phyloP scores from a whole-genome alignment of 1,140 invertebrate species.

The Apolygus lucorum region DNA sequence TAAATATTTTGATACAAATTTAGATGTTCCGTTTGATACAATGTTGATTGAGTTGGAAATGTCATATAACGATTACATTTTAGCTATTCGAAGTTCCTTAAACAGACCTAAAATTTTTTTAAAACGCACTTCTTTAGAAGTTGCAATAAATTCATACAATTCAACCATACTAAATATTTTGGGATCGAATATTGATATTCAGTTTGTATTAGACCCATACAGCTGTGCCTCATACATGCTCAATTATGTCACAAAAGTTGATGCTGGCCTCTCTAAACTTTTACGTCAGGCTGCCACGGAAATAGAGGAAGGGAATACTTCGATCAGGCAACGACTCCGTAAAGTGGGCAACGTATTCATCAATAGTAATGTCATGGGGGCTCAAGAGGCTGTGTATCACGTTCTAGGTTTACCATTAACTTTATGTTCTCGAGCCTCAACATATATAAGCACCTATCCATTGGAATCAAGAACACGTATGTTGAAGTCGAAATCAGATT shows the following conservation, averaged over 20 bases:
- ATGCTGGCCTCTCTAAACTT: neutral
- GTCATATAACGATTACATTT: neutral
- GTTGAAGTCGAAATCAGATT: too few relatives aligned
- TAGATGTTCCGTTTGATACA: neutral
- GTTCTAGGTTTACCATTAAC: conserved; percentile 5
- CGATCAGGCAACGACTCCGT: neutral
- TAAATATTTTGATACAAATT: neutral
- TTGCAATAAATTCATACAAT: too few relatives aligned
- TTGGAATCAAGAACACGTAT: too few relatives aligned
- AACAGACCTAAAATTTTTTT: neutral
- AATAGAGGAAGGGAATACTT: too few relatives aligned
- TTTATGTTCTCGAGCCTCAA: too few relatives aligned
- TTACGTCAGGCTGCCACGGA: neutral
- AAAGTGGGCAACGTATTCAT: neutral
- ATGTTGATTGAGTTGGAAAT: neutral
- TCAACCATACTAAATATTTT: neutral
- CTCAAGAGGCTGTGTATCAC: conserved; percentile 12
- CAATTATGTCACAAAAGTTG: conserved; percentile 11
- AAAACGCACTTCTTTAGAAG: too few relatives aligned
- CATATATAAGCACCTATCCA: neutral
- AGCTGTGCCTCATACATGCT: conserved; percentile 1
- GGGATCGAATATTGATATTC: neutral
- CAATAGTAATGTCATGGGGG: neutral
- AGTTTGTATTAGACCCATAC: too few relatives aligned
- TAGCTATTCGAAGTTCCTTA: neutral